A percentile compares a stretch with the other conserved stretches of the same genome.
Conservation (phyloP, 2,113 vertebrate species). For the Cheirogaleus medius region DNA sequence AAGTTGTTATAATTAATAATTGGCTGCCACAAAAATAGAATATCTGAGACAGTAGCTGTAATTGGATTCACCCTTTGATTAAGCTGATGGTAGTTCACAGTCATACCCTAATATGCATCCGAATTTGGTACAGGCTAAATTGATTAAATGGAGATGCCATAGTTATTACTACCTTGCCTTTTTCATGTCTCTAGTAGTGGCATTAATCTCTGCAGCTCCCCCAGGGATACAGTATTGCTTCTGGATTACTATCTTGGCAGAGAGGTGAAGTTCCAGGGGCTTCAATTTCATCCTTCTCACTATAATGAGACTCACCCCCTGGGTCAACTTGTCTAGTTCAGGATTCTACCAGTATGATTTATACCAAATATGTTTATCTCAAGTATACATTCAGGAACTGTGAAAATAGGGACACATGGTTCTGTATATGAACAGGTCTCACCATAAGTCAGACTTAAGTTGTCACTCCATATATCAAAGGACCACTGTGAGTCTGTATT, state of each 20-base stretch:
- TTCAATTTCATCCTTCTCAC: background rate
- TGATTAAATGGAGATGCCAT: background rate
- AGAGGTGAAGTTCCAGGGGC: background rate
- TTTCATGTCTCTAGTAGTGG: background rate
- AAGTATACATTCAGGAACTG: no score
- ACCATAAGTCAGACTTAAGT: background rate
- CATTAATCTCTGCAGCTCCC: no score
- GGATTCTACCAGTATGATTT: background rate
- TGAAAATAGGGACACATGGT: no score
- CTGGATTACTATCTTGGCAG: background rate
- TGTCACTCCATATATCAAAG: background rate
- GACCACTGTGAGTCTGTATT: background rate
- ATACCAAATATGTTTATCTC: background rate
- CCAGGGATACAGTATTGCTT: no score
- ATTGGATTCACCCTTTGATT: background rate
- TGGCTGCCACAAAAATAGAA: background rate
- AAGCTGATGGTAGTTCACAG: background rate
- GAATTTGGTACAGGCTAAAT: background rate
- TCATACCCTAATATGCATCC: background rate
- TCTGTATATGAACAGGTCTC: no score
- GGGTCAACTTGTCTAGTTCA: background rate
- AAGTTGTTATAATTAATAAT: background rate
- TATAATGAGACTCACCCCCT: background rate
- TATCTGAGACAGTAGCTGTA: background rate
- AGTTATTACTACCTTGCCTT: background rate